Conservation (phyloP, 2,888 invertebrate species). For the Campoletis raptor region DNA sequence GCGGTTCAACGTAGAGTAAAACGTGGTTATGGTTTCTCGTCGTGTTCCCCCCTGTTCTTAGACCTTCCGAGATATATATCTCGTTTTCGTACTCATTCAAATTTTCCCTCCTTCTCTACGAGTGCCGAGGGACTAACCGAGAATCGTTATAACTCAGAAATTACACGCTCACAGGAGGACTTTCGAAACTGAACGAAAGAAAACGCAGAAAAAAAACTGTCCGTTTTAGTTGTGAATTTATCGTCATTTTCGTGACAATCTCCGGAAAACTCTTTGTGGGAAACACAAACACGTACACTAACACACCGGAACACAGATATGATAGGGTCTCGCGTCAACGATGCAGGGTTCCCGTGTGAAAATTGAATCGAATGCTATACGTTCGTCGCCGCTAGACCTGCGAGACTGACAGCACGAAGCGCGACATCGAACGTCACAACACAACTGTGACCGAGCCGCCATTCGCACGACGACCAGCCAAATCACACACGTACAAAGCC, state of each 20-base stretch:
- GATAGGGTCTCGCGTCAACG: background rate
- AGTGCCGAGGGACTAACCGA: background rate
- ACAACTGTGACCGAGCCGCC: conserved; percentile 75
- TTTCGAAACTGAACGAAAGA: background rate
- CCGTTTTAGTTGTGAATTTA: background rate
- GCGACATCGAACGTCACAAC: conserved; percentile 78
- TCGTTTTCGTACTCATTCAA: conserved; percentile 17
- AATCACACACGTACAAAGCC: conserved; percentile 64
- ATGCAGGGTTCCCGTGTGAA: background rate
- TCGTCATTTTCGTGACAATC: conserved; percentile 33
- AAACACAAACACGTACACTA: background rate
- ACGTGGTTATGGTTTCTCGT: conserved; percentile 21
- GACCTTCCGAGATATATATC: conserved; percentile 2
- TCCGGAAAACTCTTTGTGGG: background rate
- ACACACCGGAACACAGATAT: background rate
- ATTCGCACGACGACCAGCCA: conserved; percentile 71
- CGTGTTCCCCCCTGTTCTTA: background rate
- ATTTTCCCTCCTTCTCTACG: background rate
- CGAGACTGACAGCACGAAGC: conserved; percentile 74
- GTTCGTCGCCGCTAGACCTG: conserved; percentile 58
- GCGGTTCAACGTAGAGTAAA: conserved; percentile 1
- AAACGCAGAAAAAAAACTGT: conserved; percentile 4
- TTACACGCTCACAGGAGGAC: background rate
- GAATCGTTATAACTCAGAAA: background rate
- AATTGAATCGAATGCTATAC: background rate